Base-by-base conservation (phyloP, 2,888 invertebrate genomes). In the Tenthredo mesomela region DNA sequence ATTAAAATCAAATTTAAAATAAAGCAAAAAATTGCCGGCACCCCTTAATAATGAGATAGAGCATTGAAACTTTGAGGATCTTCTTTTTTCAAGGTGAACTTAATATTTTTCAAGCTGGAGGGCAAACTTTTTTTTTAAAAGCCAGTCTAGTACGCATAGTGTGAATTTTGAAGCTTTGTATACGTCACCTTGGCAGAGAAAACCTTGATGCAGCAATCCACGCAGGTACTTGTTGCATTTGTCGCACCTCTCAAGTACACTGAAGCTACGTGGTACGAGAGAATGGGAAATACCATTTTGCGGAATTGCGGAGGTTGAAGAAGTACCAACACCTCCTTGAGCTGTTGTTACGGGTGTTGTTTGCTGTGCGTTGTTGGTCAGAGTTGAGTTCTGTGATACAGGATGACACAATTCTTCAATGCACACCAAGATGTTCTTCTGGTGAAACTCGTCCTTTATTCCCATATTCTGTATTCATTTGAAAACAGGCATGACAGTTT, bases 371-470 rank as follows among this genome's bases (percentile, higher is more conserved):
- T 86, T 67, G 58, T 15, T 71, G 75, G 80, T 77, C n/a, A 37
- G 37, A 18, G 61, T 40, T 77, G 90, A 90, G 70, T 87, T 86
- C 65, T 58, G 21, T 2, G 80, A 47, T 25, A 43, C 21, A 15
- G 83, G 73, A 67, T 91, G 90, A 87, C 95, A 94, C 84, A 97
- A 93, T 91, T 96, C 96, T 90, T 95, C 95, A 87, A 96, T 95
- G 92, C 96, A 95, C 70, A 95, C 94, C 87, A 96, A 93, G 89
- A 97, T 95, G 83, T 96, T 95, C 90, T 95, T 95, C 90, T 96
- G 96, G 92, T 96, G 96, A 90, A 96, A 96, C 87, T 96, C 96
- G 93, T 96, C 96, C 91, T 95, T 95, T 89, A 97, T 96, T 87
- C 96, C 96, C 95, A 96, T 96, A 91, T 95, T 95, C 96, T 97